Conservation (phyloP, 2,113 vertebrate species). For the Crypturellus undulatus region DNA sequence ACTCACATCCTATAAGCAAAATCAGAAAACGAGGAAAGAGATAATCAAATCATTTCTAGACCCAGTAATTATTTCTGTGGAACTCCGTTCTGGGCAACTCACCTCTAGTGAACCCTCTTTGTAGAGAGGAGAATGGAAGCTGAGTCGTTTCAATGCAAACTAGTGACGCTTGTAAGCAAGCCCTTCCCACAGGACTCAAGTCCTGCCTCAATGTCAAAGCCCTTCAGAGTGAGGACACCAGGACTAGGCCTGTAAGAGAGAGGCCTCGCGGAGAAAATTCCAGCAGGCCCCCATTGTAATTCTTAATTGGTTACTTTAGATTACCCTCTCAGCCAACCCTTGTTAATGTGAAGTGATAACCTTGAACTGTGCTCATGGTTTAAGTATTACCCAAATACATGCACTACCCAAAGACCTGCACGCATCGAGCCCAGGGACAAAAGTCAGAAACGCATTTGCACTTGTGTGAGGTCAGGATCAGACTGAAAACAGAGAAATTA, state of each 20-base stretch:
- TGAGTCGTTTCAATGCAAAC: not conserved
- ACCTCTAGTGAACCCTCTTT: not conserved
- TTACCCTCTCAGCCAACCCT: constrained; percentile 47
- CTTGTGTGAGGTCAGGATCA: not conserved
- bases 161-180: not conserved
- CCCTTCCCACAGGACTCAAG: not conserved
- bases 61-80: not conserved
- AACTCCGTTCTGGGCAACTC: not conserved
- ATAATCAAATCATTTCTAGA: not conserved
- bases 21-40: not conserved
- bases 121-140: not conserved
- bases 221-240: not conserved
- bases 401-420: constrained; percentile 32
- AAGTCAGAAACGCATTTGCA: constrained; percentile 47
- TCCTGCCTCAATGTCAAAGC: not conserved
- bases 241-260: not conserved
- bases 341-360: constrained; percentile 67
- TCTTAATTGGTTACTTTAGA: constrained; percentile 70
- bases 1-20: not conserved
- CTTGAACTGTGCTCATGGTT: constrained; percentile 56
- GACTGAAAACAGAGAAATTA: not conserved
- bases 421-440: not conserved
- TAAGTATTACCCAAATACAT: constrained; percentile 55
- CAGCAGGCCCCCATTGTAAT: constrained; percentile 23
- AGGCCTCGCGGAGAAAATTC: constrained; percentile 48